phyloP scores from a whole-genome alignment of 1,140 invertebrate species.

The Chlorops oryzae region DNA sequence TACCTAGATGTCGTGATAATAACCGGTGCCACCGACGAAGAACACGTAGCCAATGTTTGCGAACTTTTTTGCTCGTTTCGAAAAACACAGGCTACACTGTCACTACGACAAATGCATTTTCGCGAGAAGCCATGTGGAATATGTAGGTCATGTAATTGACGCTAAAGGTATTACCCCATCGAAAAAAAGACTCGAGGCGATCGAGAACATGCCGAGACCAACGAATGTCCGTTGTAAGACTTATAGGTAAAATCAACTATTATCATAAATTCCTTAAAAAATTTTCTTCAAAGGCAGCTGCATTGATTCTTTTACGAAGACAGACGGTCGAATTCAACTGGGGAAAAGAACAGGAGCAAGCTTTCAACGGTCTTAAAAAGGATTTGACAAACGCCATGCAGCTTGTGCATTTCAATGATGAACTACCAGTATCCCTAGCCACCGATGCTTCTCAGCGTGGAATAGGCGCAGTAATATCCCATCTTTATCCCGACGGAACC shows the following conservation, averaged over 20 bases:
- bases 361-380: not conserved
- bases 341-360: slow-evolving; percentile 5
- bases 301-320: slow-evolving; percentile 22
- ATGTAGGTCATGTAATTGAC: slow-evolving; percentile 30
- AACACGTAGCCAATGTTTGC: not conserved
- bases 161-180: slow-evolving; percentile 18
- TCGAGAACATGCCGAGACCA: slow-evolving; percentile 1
- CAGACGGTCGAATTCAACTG: slow-evolving; percentile 19
- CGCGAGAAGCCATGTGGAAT: slow-evolving; percentile 22
- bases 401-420: slow-evolving; percentile 43
- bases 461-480: slow-evolving; percentile 45
- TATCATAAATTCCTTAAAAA: not conserved
- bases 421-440: slow-evolving; percentile 35
- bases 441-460: slow-evolving; percentile 47
- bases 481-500: slow-evolving; percentile 31
- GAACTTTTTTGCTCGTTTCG: not conserved
- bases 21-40: not conserved
- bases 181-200: slow-evolving; percentile 14
- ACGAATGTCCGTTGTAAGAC: not conserved
- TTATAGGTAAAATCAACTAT: not conserved
- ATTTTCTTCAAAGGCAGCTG: slow-evolving; percentile 1
- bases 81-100: slow-evolving; percentile 12
- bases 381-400: not conserved
- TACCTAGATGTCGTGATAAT: not conserved
- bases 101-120: slow-evolving; percentile 18